Evolutionary conservation across 1,140 invertebrate species (phyloP).

Genomic region (Hycleus cichorii): DNA sequence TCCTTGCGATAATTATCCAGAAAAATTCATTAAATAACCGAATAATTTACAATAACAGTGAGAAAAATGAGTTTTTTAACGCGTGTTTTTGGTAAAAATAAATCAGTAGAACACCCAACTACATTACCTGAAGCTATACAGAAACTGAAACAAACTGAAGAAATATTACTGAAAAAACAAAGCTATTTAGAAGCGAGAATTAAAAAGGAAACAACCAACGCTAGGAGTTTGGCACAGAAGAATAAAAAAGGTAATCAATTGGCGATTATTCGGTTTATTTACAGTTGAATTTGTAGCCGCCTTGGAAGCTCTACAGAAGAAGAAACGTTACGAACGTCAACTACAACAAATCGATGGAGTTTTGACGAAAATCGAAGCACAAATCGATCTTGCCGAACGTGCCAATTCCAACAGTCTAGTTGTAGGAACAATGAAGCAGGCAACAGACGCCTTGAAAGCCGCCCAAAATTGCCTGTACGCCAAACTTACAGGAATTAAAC

Average conservation of each 20-base stretch:
- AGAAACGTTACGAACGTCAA: conserved; percentile 96
- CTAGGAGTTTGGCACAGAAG: background rate
- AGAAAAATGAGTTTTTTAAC: conserved; percentile 6
- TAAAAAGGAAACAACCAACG: background rate
- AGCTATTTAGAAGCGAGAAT: background rate
- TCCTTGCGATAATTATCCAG: too few species aligned
- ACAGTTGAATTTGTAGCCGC: conserved; percentile 43
- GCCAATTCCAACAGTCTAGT: conserved; percentile 97
- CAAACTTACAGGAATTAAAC: conserved; percentile 8
- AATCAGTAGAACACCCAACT: background rate
- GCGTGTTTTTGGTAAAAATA: background rate
- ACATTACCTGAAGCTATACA: conserved; percentile 1
- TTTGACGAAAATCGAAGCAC: conserved; percentile 95
- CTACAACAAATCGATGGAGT: conserved; percentile 97
- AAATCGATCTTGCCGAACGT: conserved; percentile 92
- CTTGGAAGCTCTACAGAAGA: conserved; percentile 91
- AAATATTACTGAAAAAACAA: background rate
- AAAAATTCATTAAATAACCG: too few species aligned
- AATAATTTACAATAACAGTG: too few species aligned
- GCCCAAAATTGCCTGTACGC: conserved; percentile 93
- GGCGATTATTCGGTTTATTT: background rate
- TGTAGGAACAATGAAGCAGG: conserved; percentile 88
- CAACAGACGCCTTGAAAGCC: conserved; percentile 91
- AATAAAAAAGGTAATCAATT: conserved; percentile 6
- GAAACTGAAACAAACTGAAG: background rate